Percentiles rank a stretch among this genome's conserved stretches.
phyloP scores from a whole-genome alignment of 1,140 invertebrate genomes.

The Hylaeus volcanicus region DNA sequence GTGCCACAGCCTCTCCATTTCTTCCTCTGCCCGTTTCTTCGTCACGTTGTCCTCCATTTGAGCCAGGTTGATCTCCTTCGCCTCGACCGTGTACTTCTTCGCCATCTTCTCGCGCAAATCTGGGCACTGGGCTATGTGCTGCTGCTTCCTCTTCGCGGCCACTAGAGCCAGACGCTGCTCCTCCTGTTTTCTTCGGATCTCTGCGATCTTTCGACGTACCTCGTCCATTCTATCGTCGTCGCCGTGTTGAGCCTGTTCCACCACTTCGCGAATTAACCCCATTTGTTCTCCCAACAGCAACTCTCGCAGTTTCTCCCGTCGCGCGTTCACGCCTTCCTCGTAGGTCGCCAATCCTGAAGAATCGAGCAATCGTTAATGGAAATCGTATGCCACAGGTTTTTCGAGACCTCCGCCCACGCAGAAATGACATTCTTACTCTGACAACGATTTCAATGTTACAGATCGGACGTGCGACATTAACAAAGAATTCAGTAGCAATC shows the following conservation, averaged over 20 bases:
- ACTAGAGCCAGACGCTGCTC: slow-evolving; percentile 61
- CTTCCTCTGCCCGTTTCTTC: slow-evolving; percentile 45
- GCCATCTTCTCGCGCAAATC: slow-evolving; percentile 55
- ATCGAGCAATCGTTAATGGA: neutral
- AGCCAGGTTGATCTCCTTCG: slow-evolving; percentile 68
- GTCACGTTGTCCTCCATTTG: slow-evolving; percentile 71
- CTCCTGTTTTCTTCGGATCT: slow-evolving; percentile 49
- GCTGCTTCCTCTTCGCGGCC: slow-evolving; percentile 68
- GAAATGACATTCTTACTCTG: no score
- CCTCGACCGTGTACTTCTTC: slow-evolving; percentile 58
- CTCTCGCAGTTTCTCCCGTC: slow-evolving; percentile 56
- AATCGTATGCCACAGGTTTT: no score
- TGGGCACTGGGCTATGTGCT: slow-evolving; percentile 60
- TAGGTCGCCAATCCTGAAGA: slow-evolving; percentile 50
- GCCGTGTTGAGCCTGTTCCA: slow-evolving; percentile 47
- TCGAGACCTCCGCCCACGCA: no score
- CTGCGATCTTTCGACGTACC: slow-evolving; percentile 43
- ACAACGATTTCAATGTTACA: no score
- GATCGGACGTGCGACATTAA: no score
- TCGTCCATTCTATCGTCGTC: slow-evolving; percentile 51
- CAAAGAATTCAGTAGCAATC: no score
- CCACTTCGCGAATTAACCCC: slow-evolving; percentile 53
- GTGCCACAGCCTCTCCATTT: slow-evolving; percentile 65
- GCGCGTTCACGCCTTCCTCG: slow-evolving; percentile 54
- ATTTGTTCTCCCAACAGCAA: slow-evolving; percentile 59